Percentiles rank a stretch among this genome's conserved stretches.
phyloP scores from a whole-genome alignment of 2,797 vertebrate species.

The Liasis olivaceus region DNA sequence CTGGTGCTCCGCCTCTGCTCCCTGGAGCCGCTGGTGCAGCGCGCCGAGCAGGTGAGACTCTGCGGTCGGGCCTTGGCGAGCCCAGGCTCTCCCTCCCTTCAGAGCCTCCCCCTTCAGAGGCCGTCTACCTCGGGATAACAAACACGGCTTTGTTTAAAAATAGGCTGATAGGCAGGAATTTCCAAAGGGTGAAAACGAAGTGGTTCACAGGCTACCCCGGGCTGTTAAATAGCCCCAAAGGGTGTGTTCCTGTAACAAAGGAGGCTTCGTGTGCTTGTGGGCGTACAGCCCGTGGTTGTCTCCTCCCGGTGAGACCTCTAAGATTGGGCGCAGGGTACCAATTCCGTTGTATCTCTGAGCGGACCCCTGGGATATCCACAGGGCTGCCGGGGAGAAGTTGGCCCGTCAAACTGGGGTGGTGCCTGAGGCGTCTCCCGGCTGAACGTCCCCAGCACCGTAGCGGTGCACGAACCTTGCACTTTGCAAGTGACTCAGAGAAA shows the following conservation, averaged over 20 bases:
- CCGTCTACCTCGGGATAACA: background rate
- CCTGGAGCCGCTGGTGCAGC: conserved; percentile 81
- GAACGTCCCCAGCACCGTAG: background rate
- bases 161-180: background rate
- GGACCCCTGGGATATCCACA: background rate
- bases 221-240: background rate
- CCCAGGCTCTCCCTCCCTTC: background rate
- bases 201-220: background rate
- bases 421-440: background rate
- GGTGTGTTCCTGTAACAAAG: background rate
- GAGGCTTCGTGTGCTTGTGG: background rate
- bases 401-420: background rate
- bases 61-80: background rate
- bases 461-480: background rate
- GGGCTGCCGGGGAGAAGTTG: background rate
- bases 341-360: background rate
- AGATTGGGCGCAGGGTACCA: background rate
- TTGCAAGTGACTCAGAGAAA: background rate
- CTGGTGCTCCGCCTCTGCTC: conserved; percentile 89
- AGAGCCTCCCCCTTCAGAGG: background rate
- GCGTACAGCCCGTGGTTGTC: background rate
- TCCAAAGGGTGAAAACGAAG: background rate
- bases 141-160: background rate
- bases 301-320: no score
- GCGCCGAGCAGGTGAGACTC: conserved; percentile 76